Percentiles rank a stretch among this genome's conserved stretches.
These are phyloP conservation scores for Characodon lateralis DNA, from an alignment of 2,797 vertebrate genomes.

Conservation along the genomic window DNA sequence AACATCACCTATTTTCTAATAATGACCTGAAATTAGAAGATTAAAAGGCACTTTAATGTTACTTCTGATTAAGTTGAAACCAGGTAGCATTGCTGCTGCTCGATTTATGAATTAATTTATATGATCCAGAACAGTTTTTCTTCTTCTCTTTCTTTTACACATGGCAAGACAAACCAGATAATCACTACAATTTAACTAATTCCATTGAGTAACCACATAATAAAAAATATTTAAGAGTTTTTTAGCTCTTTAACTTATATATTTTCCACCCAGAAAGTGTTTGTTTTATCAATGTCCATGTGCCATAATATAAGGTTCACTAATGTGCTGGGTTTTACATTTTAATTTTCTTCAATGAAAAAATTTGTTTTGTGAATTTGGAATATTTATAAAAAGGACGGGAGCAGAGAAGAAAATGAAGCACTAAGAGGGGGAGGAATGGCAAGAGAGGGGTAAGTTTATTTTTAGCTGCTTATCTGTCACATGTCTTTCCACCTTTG, in stretches of 20 bases:
- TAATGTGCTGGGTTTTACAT: neutral
- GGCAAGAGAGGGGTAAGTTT: constrained; percentile 43
- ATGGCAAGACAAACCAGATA: neutral
- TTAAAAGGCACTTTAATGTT: neutral
- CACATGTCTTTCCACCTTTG: constrained; percentile 65
- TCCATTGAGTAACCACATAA: neutral
- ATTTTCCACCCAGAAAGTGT: neutral
- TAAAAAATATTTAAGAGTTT: neutral
- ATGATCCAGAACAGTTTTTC: neutral
- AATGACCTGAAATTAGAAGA: neutral
- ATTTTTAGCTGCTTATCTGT: constrained; percentile 78
- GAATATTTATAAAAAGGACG: neutral
- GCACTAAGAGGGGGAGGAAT: constrained; percentile 26
- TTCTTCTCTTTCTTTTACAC: neutral
- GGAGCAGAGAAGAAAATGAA: constrained; percentile 7
- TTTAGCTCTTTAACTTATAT: neutral
- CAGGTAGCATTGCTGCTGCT: neutral
- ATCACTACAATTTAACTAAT: neutral
- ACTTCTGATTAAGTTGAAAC: neutral
- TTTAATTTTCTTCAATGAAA: neutral
- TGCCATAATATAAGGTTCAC: neutral
- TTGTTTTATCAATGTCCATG: neutral
- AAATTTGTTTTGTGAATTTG: neutral
- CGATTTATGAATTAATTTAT: neutral
- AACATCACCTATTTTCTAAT: neutral